Percentiles rank a stretch among this genome's conserved stretches.
Evolutionary conservation across 2,113 vertebrate genomes (phyloP).

Genomic region (Craseonycteris thonglongyai): DNA sequence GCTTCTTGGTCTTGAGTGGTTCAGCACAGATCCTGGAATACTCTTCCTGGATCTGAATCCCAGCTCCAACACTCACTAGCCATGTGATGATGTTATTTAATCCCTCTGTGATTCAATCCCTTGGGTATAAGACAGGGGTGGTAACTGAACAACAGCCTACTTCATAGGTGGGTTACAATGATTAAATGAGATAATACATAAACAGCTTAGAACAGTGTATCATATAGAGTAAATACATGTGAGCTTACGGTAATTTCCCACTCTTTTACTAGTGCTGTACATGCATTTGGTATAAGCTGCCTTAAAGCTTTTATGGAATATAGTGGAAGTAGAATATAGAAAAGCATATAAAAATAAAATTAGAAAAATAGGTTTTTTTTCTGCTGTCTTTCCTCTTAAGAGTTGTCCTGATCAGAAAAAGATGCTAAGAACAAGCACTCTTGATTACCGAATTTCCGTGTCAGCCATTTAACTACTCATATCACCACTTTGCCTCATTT

Average conservation of each 20-base stretch:
- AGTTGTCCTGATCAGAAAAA: not conserved
- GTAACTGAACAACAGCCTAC: not conserved
- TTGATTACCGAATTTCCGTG: fast-evolving
- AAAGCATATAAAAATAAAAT: not conserved
- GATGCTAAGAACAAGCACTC: not conserved
- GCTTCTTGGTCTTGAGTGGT: not conserved
- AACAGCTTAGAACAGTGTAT: not conserved
- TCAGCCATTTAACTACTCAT: not conserved
- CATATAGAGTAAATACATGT: not conserved
- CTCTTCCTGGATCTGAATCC: not conserved
- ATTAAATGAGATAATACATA: not conserved
- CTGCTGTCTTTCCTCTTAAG: not conserved
- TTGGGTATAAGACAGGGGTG: not conserved
- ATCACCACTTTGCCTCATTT: not conserved
- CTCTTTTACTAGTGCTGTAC: not conserved
- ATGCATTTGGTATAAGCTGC: not conserved
- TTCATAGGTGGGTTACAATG: not conserved
- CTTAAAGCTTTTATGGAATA: not conserved
- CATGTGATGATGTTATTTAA: not conserved
- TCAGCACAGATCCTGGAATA: not conserved
- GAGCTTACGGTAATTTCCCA: not conserved
- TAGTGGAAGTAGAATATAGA: not conserved
- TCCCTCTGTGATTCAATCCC: not conserved
- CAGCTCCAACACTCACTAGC: not conserved
- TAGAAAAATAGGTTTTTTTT: not conserved